phyloP scores from a whole-genome alignment of 2,888 invertebrate species.

The Eupeodes luniger region DNA sequence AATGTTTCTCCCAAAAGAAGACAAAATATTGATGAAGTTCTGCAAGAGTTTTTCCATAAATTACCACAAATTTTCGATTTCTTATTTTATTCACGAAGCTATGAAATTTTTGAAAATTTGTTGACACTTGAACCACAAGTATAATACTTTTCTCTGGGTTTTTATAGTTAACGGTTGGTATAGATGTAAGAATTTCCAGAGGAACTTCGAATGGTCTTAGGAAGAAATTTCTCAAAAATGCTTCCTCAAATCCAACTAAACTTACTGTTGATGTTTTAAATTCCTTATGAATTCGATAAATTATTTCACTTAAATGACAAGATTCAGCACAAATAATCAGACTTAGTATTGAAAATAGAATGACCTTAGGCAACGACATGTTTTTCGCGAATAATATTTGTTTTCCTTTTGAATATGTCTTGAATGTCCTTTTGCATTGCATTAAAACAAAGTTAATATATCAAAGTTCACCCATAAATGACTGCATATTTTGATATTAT shows the following conservation, averaged over 20 bases:
- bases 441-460: too few relatives aligned
- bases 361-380: background rate
- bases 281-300: background rate
- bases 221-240: background rate
- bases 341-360: background rate
- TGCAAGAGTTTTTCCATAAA: background rate
- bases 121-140: background rate
- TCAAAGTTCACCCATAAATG: too few relatives aligned
- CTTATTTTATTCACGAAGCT: background rate
- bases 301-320: background rate
- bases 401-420: too few relatives aligned
- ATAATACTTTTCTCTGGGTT: background rate
- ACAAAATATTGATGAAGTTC: background rate
- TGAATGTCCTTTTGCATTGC: background rate
- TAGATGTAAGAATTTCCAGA: background rate
- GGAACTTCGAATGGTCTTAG: background rate
- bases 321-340: background rate
- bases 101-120: background rate
- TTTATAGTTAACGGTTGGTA: background rate
- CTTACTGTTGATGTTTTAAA: background rate
- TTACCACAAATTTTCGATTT: slow-evolving; percentile 9
- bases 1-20: slow-evolving; percentile 5
- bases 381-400: background rate
- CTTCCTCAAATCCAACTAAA: background rate
- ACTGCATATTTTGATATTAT: too few relatives aligned